phyloP scores from a whole-genome alignment of 37 sponge, comb jelly and placozoan species.

The Beroe forskalii region DNA sequence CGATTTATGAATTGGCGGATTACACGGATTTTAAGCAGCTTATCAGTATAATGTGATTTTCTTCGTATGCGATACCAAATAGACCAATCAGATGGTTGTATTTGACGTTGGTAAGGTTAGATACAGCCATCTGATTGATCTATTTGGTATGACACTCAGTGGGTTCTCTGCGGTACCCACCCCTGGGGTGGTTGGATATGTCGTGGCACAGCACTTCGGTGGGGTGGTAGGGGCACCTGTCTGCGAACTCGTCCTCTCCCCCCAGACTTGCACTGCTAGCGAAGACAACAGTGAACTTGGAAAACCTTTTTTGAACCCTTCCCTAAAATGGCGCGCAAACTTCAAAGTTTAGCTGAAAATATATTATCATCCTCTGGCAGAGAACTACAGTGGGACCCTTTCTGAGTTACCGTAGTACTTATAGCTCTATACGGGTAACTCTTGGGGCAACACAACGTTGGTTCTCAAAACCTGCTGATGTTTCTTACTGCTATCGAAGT shows the following conservation, averaged over 20 bases:
- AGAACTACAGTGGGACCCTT: neutral
- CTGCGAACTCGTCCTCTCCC: neutral
- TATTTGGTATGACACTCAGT: too few relatives aligned
- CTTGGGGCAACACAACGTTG: neutral
- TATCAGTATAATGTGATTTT: too few relatives aligned
- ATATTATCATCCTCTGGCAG: neutral
- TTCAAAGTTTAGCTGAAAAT: neutral
- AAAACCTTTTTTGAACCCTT: too few relatives aligned
- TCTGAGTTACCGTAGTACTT: neutral
- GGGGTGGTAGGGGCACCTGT: slow-evolving; percentile 3
- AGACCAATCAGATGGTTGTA: too few relatives aligned
- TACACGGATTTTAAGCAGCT: too few relatives aligned
- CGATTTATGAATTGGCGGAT: too few relatives aligned
- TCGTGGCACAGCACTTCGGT: neutral
- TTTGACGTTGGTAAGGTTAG: too few relatives aligned
- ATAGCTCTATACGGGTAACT: neutral
- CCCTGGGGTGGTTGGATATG: neutral
- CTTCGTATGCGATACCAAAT: too few relatives aligned
- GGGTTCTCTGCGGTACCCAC: too few relatives aligned
- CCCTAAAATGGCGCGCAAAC: neutral
- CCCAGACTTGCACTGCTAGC: neutral
- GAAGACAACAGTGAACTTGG: too few relatives aligned
- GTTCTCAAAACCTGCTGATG: too few relatives aligned
- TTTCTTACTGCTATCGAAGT: slow-evolving; percentile 7
- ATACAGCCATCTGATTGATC: too few relatives aligned